Evolutionary conservation across 2,888 invertebrate genomes (phyloP).

Genomic region (Spisula subtruncata): DNA sequence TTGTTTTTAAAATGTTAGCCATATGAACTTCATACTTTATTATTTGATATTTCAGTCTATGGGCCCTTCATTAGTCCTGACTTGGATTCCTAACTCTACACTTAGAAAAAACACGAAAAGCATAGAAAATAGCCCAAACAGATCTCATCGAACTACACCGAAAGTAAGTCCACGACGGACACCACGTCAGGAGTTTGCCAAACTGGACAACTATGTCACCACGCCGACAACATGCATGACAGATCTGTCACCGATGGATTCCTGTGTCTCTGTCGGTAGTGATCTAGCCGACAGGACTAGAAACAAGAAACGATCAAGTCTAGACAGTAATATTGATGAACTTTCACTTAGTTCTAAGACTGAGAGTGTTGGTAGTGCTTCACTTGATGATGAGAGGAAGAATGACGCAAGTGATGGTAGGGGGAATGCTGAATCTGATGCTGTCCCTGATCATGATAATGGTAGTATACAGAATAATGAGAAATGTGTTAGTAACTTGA

Average conservation of each 20-base stretch:
- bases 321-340: slow-evolving; percentile 77
- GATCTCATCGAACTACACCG: slow-evolving; percentile 77
- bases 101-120: slow-evolving; percentile 93
- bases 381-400: slow-evolving; percentile 76
- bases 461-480: slow-evolving; percentile 82
- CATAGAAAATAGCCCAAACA: slow-evolving; percentile 86
- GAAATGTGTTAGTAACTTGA: slow-evolving; percentile 71
- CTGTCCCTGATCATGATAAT: slow-evolving; percentile 70
- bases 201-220: slow-evolving; percentile 71
- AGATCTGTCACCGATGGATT: slow-evolving; percentile 73
- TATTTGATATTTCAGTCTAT: slow-evolving; percentile 78
- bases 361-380: slow-evolving; percentile 73
- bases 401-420: slow-evolving; percentile 77
- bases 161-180: slow-evolving; percentile 81
- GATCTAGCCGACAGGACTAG: slow-evolving; percentile 60
- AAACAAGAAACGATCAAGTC: slow-evolving; percentile 70
- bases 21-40: background rate
- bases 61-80: slow-evolving; percentile 93
- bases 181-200: slow-evolving; percentile 83
- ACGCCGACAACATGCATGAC: slow-evolving; percentile 79
- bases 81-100: slow-evolving; percentile 98
- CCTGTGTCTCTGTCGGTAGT: slow-evolving; percentile 73
- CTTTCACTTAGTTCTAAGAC: slow-evolving; percentile 76
- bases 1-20: background rate
- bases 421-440: slow-evolving; percentile 79